Conservation (phyloP, 2,888 invertebrate species). For the Callosobruchus maculatus region DNA sequence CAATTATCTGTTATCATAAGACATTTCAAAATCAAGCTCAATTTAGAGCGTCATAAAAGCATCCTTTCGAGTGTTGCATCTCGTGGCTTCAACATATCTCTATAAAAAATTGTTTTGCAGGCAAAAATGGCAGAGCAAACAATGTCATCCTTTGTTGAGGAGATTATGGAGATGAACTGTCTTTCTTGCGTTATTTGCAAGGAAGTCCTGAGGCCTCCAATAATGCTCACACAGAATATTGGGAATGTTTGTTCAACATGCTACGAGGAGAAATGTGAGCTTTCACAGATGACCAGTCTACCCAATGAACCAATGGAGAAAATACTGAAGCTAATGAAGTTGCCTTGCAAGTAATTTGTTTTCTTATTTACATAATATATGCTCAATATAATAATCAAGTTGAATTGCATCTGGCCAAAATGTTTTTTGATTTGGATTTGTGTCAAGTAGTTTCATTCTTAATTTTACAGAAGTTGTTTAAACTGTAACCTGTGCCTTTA, state of each 20-base stretch:
- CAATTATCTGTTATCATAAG: neutral
- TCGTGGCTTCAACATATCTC: neutral
- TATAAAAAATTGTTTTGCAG: neutral
- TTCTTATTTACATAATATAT: too few relatives aligned
- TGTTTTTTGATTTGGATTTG: too few relatives aligned
- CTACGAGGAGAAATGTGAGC: conserved; percentile 20
- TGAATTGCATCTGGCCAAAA: too few relatives aligned
- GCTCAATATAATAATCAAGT: too few relatives aligned
- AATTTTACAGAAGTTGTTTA: too few relatives aligned
- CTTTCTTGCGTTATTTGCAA: conserved; percentile 27
- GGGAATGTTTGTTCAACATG: conserved; percentile 38
- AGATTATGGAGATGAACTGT: conserved; percentile 22
- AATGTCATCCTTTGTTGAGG: conserved; percentile 27
- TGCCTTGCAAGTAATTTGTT: conserved; percentile 28
- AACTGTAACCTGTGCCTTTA: too few relatives aligned
- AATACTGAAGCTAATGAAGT: conserved; percentile 27
- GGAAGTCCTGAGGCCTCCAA: conserved; percentile 33
- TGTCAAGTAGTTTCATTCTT: too few relatives aligned
- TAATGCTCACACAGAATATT: conserved; percentile 33
- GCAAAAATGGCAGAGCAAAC: conserved; percentile 20
- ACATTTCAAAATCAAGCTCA: neutral
- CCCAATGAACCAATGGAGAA: conserved; percentile 29
- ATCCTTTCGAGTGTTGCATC: neutral
- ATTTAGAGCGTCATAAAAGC: neutral
- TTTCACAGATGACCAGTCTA: conserved; percentile 10